Conservation (phyloP, 2,113 vertebrate genomes). For the Benitochromis conjunctus region DNA sequence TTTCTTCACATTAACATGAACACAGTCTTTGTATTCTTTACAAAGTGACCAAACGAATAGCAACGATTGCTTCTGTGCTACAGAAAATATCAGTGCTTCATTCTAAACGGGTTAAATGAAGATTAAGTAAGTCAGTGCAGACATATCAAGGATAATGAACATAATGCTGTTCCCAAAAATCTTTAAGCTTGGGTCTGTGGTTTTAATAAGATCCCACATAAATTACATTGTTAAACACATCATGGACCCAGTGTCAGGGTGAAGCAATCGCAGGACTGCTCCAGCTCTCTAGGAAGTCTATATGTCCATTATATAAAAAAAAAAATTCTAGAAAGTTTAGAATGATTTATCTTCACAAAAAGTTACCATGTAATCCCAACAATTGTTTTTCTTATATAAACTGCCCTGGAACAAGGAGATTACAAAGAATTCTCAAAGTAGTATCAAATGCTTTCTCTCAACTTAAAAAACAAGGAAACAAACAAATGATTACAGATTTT, state of each 20-base stretch:
- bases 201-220: neutral
- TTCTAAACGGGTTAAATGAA: slow-evolving; percentile 29
- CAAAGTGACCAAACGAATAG: slow-evolving; percentile 28
- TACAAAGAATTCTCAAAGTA: neutral
- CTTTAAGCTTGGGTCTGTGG: neutral
- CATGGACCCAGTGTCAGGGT: neutral
- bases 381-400: neutral
- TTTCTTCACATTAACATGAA: neutral
- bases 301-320: neutral
- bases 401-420: neutral
- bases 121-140: slow-evolving; percentile 53
- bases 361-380: neutral
- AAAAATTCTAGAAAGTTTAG: neutral
- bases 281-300: neutral
- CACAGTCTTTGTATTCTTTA: slow-evolving; percentile 4
- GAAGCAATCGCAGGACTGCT: neutral
- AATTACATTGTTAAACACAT: neutral
- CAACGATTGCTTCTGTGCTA: slow-evolving; percentile 43
- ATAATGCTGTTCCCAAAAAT: slow-evolving; percentile 4
- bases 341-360: neutral
- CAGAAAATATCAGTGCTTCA: slow-evolving; percentile 52
- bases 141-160: neutral
- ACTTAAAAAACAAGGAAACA: neutral
- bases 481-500: neutral
- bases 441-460: neutral